Evolutionary conservation across 2,797 vertebrate genomes (phyloP).

Genomic region (Tangara arthus): DNA sequence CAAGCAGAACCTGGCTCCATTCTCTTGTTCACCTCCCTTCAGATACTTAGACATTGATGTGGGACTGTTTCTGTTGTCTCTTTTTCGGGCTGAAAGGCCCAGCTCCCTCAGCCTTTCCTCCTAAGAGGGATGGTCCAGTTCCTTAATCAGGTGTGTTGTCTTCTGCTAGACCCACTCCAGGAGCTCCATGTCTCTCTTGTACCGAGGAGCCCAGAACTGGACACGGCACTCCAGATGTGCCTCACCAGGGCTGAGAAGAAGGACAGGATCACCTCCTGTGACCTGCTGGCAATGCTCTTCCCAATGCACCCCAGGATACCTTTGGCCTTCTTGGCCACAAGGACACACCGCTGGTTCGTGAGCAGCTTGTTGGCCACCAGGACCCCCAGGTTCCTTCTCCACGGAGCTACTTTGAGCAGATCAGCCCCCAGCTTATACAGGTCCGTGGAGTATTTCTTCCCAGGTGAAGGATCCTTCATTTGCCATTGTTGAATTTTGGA

Average conservation of each 20-base stretch:
- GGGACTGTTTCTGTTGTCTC: not conserved
- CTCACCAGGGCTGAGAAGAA: not conserved
- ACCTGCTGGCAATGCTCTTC: not conserved
- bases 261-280: not conserved
- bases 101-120: not conserved
- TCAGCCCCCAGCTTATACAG: not conserved
- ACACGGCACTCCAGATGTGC: not conserved
- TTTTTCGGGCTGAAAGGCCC: not conserved
- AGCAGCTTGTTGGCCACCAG: not conserved
- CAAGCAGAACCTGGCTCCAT: not conserved
- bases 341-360: not conserved
- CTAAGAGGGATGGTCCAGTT: not conserved
- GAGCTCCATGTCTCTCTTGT: fast-evolving
- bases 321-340: not conserved
- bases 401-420: fast-evolving
- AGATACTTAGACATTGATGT: not conserved
- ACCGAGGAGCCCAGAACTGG: not conserved
- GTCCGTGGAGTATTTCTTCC: not conserved
- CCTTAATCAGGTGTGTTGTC: not conserved
- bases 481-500: not conserved
- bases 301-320: not conserved
- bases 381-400: not conserved
- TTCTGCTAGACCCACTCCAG: not conserved
- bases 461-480: not conserved
- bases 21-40: not conserved